These are phyloP conservation scores for Parambassis ranga DNA, from an alignment of 2,797 vertebrate species.

Conservation along the genomic window DNA sequence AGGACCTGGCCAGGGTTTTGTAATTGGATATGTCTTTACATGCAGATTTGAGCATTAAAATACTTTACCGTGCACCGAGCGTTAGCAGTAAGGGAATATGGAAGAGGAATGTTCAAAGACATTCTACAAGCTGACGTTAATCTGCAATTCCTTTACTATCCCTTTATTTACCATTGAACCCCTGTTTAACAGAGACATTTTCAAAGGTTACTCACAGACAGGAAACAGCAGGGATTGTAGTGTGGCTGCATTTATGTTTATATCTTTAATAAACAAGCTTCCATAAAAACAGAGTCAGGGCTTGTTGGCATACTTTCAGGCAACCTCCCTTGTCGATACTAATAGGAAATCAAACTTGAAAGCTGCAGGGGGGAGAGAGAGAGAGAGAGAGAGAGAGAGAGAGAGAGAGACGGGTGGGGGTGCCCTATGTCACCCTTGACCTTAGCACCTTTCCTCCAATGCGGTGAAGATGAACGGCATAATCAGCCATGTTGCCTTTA, in stretches of 20 bases:
- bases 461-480: constrained; percentile 54
- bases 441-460: constrained; percentile 55
- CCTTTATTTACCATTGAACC: neutral
- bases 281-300: neutral
- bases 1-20: neutral
- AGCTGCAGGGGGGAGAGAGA: neutral
- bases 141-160: neutral
- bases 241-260: neutral
- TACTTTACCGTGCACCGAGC: neutral
- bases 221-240: neutral
- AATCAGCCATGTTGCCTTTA: constrained; percentile 70
- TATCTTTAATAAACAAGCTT: neutral
- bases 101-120: neutral
- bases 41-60: neutral
- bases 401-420: neutral
- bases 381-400: too few relatives aligned
- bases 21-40: neutral
- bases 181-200: neutral
- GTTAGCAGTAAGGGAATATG: rapidly evolving
- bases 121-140: neutral
- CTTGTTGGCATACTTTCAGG: constrained; percentile 9
- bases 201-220: neutral
- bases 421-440: constrained; percentile 75
- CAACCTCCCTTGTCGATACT: constrained; percentile 30
- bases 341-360: constrained; percentile 59